These are phyloP conservation scores for Callyntrura sp. DNA, from an alignment of 2,888 invertebrate species.

Conservation along the genomic window DNA sequence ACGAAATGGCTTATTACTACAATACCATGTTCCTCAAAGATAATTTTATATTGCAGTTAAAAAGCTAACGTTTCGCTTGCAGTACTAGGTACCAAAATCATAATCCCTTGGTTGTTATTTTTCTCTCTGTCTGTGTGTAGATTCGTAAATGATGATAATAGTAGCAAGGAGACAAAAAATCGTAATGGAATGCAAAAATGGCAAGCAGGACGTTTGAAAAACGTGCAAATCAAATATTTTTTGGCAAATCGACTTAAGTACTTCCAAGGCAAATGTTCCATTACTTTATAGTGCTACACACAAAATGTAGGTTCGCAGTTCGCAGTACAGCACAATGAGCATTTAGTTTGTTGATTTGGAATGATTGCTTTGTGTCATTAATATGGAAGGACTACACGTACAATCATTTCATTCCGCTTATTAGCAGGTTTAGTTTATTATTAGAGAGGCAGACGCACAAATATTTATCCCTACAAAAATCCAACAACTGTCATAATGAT, in stretches of 20 bases:
- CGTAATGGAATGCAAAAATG: neutral
- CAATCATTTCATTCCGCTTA: too few relatives aligned
- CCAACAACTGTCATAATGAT: neutral
- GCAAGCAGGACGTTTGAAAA: neutral
- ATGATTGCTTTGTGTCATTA: neutral
- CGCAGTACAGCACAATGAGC: too few relatives aligned
- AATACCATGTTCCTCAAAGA: too few relatives aligned
- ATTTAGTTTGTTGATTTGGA: neutral
- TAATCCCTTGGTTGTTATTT: too few relatives aligned
- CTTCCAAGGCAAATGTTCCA: neutral
- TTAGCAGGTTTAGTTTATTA: neutral
- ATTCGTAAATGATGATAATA: neutral
- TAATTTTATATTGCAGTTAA: too few relatives aligned
- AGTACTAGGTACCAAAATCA: too few relatives aligned
- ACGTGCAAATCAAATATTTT: neutral
- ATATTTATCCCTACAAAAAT: neutral
- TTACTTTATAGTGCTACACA: too few relatives aligned
- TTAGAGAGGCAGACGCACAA: constrained; percentile 10
- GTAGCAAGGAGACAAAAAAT: neutral
- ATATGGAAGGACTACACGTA: neutral
- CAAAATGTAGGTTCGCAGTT: too few relatives aligned
- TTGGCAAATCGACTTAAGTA: too few relatives aligned
- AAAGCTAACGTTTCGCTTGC: too few relatives aligned
- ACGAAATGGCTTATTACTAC: too few relatives aligned
- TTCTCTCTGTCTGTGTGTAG: too few relatives aligned